These are phyloP conservation scores for Macrosteles quadrilineatus DNA, from an alignment of 1,140 invertebrate genomes.

Conservation along the genomic window DNA sequence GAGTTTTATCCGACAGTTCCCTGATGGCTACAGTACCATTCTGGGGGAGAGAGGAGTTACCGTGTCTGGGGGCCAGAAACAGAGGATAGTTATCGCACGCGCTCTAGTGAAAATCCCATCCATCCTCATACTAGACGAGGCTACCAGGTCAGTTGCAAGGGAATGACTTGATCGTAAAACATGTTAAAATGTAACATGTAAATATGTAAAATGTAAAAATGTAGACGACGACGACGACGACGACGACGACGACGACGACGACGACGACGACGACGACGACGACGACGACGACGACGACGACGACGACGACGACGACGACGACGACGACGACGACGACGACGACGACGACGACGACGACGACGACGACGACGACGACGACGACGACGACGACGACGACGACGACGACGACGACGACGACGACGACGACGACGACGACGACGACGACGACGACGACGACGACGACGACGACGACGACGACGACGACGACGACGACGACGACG, in stretches of 20 bases:
- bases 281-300: conserved; percentile 7
- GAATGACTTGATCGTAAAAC: too few relatives aligned
- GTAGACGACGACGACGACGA: too few relatives aligned
- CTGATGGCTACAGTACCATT: too few relatives aligned
- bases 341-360: conserved; percentile 2
- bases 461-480: conserved; percentile 20
- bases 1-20: too few relatives aligned
- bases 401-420: conserved; percentile 4
- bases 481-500: conserved; percentile 11
- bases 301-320: conserved; percentile 3
- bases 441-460: conserved; percentile 1
- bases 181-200: too few relatives aligned
- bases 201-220: too few relatives aligned
- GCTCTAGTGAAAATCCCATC: too few relatives aligned
- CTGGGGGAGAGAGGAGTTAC: too few relatives aligned
- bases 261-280: conserved; percentile 8
- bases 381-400: conserved; percentile 15
- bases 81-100: too few relatives aligned
- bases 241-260: conserved; percentile 10
- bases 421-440: conserved; percentile 13
- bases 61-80: too few relatives aligned
- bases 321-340: conserved; percentile 10
- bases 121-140: too few relatives aligned
- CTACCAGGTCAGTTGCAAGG: too few relatives aligned
- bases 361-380: conserved; percentile 8